phyloP scores from a whole-genome alignment of 37 sponge, comb jelly and placozoan genomes.

The Cliona cf. orientalis region DNA sequence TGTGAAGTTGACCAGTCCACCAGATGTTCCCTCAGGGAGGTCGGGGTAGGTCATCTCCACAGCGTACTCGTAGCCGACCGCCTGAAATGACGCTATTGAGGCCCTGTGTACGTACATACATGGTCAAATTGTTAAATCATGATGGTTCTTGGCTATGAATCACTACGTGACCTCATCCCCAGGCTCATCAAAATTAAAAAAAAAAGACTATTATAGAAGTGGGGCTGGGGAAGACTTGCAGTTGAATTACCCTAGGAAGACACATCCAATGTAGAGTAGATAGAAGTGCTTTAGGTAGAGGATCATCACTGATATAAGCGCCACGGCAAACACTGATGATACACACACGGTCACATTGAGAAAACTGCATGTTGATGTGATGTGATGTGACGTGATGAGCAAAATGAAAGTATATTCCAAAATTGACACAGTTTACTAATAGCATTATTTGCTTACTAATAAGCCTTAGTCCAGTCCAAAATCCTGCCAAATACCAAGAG shows the following conservation, averaged over 20 bases:
- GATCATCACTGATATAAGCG: not conserved
- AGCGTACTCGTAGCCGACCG: slow-evolving; percentile 29
- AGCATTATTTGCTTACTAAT: no score
- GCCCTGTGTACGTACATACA: no score
- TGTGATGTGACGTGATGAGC: not conserved
- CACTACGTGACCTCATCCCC: no score
- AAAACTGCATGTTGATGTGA: not conserved
- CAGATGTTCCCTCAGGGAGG: slow-evolving; percentile 23
- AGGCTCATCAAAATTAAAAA: no score
- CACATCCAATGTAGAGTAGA: not conserved
- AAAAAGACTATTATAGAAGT: no score
- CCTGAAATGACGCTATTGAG: no score
- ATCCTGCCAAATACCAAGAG: not conserved
- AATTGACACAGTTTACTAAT: not conserved
- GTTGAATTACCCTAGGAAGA: not conserved
- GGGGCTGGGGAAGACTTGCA: no score
- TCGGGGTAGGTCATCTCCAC: slow-evolving; percentile 52
- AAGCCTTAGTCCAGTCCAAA: slow-evolving; percentile 4
- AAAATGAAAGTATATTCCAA: not conserved
- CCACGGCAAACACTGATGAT: not conserved
- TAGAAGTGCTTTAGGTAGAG: not conserved
- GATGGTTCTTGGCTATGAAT: no score
- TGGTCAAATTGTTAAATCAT: no score
- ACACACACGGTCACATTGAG: not conserved
- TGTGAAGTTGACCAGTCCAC: slow-evolving; percentile 12